These are phyloP conservation scores for Gymnothorax reevesii DNA, from an alignment of 2,797 vertebrate species.

Conservation along the genomic window DNA sequence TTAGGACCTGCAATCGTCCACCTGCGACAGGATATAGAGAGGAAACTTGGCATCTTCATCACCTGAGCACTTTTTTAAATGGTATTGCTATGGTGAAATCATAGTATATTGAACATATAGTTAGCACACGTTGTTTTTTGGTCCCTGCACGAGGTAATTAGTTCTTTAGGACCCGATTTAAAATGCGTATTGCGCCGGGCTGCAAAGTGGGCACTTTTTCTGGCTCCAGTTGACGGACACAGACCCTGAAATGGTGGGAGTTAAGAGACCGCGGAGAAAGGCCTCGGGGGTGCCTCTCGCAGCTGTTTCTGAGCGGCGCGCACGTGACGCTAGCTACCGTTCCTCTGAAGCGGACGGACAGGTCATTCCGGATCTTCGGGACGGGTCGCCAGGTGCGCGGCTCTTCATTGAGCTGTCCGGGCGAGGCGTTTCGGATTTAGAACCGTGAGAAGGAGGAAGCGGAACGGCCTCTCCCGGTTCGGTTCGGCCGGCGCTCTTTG, in stretches of 20 bases:
- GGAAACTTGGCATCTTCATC: background rate
- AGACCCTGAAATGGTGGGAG: background rate
- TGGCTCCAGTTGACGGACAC: background rate
- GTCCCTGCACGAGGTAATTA: background rate
- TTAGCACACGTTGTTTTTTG: background rate
- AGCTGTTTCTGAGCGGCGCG: background rate
- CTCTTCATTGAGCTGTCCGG: background rate
- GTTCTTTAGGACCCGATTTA: background rate
- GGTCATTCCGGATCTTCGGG: background rate
- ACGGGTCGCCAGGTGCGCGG: background rate
- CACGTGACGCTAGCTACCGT: background rate
- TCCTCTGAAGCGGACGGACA: background rate
- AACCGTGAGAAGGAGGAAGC: background rate
- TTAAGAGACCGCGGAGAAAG: background rate
- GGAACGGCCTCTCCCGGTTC: background rate
- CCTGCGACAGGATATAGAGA: background rate
- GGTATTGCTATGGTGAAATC: background rate
- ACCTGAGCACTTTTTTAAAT: background rate
- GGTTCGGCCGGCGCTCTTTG: conserved; percentile 39
- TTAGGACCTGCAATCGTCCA: background rate
- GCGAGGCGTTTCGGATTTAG: background rate
- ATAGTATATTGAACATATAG: background rate
- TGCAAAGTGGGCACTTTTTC: background rate
- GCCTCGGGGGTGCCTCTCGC: background rate
- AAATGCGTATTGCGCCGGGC: background rate